Evolutionary conservation across 2,888 invertebrate genomes (phyloP).

Genomic region (Syritta pipiens): DNA sequence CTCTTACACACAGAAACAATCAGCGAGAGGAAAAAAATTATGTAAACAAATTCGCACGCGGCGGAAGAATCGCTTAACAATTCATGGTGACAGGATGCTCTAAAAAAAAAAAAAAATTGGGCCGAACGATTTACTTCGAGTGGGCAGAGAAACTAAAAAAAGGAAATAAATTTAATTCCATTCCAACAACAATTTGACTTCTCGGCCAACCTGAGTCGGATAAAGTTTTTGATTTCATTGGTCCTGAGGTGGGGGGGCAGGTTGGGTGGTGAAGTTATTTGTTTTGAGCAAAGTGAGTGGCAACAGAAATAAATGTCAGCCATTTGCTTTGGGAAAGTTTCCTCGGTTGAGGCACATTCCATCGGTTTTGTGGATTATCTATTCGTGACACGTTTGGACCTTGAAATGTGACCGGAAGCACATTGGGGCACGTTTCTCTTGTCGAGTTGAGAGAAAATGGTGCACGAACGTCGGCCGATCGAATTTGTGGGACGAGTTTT

Average conservation of each 20-base stretch:
- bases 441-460: constrained; percentile 5
- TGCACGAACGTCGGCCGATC: too few relatives aligned
- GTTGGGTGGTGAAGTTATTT: constrained; percentile 22
- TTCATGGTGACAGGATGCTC: constrained; percentile 50
- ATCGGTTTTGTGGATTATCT: constrained; percentile 27
- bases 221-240: constrained; percentile 57
- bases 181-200: constrained; percentile 23
- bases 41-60: constrained; percentile 55
- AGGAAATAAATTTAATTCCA: too few relatives aligned
- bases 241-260: too few relatives aligned
- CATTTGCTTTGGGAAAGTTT: constrained; percentile 39
- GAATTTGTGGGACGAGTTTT: too few relatives aligned
- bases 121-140: constrained; percentile 39
- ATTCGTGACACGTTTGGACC: constrained; percentile 60
- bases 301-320: constrained; percentile 43
- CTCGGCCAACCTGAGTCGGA: constrained; percentile 25
- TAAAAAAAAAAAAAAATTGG: too few relatives aligned
- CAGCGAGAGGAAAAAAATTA: constrained; percentile 37
- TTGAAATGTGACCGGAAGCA: constrained; percentile 56
- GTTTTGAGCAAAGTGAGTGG: constrained; percentile 1
- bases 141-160: too few relatives aligned
- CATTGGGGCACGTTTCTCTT: constrained; percentile 6
- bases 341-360: constrained; percentile 15
- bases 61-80: constrained; percentile 47
- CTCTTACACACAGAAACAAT: constrained; percentile 27